A percentile compares a stretch with the other conserved stretches of the same genome.
Conservation (phyloP, 2,797 vertebrate species). For the Crocidura indochinensis region DNA sequence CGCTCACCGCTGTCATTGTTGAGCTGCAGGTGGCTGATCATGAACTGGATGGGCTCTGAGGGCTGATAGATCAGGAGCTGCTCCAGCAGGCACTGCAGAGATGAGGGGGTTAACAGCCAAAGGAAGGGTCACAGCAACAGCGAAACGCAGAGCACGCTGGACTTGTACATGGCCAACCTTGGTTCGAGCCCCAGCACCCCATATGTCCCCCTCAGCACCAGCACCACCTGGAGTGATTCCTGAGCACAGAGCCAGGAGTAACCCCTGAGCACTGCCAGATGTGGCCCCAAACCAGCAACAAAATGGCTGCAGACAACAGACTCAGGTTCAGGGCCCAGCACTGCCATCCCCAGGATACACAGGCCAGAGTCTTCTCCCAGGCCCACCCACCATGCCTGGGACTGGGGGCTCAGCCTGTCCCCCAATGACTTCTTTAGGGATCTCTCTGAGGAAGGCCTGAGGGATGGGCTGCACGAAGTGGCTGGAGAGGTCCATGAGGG, state of each 20-base stretch:
- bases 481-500: not conserved
- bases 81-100: conserved; percentile 89
- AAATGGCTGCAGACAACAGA: no score
- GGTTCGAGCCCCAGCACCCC: no score
- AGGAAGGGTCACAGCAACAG: conserved; percentile 32
- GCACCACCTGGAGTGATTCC: no score
- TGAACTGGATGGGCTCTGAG: conserved; percentile 92
- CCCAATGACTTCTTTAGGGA: not conserved
- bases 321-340: no score
- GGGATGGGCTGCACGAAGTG: not conserved
- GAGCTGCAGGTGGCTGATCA: conserved; percentile 92
- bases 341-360: not conserved
- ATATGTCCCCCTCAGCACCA: no score
- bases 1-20: conserved; percentile 91
- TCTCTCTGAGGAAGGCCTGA: not conserved
- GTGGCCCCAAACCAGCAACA: no score
- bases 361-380: not conserved
- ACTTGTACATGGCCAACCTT: no score
- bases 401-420: not conserved
- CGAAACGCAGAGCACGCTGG: not conserved
- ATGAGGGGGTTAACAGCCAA: conserved; percentile 60
- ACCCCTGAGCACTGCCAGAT: no score
- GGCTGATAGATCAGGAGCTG: conserved; percentile 94
- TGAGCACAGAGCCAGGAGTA: no score
- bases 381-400: not conserved